A percentile compares a stretch with the other conserved stretches of the same genome.
Evolutionary conservation across 2,113 vertebrate genomes (phyloP).

Genomic region (Ictidomys tridecemlineatus): DNA sequence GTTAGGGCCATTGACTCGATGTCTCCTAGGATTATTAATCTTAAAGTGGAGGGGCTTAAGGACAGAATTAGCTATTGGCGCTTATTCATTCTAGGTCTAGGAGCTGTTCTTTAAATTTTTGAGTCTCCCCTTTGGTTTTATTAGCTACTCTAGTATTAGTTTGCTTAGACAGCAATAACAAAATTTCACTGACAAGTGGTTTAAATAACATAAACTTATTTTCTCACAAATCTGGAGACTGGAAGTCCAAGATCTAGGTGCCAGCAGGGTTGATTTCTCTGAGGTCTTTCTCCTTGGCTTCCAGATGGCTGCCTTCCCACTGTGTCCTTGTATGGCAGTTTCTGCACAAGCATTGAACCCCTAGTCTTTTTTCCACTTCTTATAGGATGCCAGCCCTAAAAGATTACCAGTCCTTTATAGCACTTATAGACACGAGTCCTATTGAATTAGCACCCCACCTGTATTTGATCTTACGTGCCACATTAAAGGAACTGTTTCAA

Average conservation of each 20-base stretch:
- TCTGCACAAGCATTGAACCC: background rate
- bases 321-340: background rate
- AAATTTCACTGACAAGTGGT: background rate
- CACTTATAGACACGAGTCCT: too few relatives aligned
- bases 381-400: background rate
- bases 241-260: background rate
- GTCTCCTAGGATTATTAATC: background rate
- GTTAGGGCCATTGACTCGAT: background rate
- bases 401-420: background rate
- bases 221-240: too few relatives aligned
- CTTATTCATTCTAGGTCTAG: background rate
- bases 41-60: background rate
- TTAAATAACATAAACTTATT: background rate
- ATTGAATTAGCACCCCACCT: too few relatives aligned
- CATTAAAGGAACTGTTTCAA: too few relatives aligned
- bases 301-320: background rate
- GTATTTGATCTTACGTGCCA: too few relatives aligned
- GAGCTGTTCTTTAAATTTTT: background rate
- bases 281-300: background rate
- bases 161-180: background rate
- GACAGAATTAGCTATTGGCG: background rate
- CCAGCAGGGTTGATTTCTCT: too few relatives aligned
- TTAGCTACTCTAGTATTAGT: background rate
- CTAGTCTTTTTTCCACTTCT: background rate
- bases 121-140: background rate